A percentile compares a stretch with the other conserved stretches of the same genome.
These are phyloP conservation scores for Maniola hyperantus DNA, from an alignment of 2,888 invertebrate genomes.

Conservation along the genomic window DNA sequence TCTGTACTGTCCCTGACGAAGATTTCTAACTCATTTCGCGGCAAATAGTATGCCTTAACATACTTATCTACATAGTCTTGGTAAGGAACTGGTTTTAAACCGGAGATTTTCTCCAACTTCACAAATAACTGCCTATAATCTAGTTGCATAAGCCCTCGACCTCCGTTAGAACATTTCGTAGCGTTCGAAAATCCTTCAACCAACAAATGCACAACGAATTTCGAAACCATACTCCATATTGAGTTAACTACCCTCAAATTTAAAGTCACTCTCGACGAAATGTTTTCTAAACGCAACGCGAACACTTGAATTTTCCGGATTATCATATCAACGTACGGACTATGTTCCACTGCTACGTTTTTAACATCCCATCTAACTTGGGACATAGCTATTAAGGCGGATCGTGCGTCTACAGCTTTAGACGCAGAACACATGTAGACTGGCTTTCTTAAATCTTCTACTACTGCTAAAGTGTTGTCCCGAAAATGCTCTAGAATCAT, in stretches of 20 bases:
- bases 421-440: slow-evolving; percentile 94
- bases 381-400: slow-evolving; percentile 92
- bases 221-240: slow-evolving; percentile 94
- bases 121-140: slow-evolving; percentile 97
- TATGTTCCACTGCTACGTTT: slow-evolving; percentile 97
- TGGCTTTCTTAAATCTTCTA: slow-evolving; percentile 89
- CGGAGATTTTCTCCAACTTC: slow-evolving; percentile 93
- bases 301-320: slow-evolving; percentile 90
- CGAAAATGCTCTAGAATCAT: slow-evolving; percentile 87
- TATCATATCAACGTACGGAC: slow-evolving; percentile 91
- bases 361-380: slow-evolving; percentile 97
- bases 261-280: slow-evolving; percentile 87
- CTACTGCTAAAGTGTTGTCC: slow-evolving; percentile 88
- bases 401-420: slow-evolving; percentile 89
- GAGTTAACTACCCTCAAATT: slow-evolving; percentile 86
- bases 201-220: slow-evolving; percentile 92
- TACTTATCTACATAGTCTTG: slow-evolving; percentile 96
- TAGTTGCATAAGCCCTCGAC: slow-evolving; percentile 97
- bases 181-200: slow-evolving; percentile 97
- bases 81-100: slow-evolving; percentile 92
- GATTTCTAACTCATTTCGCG: slow-evolving; percentile 92
- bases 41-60: slow-evolving; percentile 97
- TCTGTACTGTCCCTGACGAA: slow-evolving; percentile 94
- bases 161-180: slow-evolving; percentile 97
- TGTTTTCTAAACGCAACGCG: slow-evolving; percentile 88